Percentiles rank a stretch among this genome's conserved stretches.
These are phyloP conservation scores for Phasia obesa DNA, from an alignment of 2,888 invertebrate species.

Conservation along the genomic window DNA sequence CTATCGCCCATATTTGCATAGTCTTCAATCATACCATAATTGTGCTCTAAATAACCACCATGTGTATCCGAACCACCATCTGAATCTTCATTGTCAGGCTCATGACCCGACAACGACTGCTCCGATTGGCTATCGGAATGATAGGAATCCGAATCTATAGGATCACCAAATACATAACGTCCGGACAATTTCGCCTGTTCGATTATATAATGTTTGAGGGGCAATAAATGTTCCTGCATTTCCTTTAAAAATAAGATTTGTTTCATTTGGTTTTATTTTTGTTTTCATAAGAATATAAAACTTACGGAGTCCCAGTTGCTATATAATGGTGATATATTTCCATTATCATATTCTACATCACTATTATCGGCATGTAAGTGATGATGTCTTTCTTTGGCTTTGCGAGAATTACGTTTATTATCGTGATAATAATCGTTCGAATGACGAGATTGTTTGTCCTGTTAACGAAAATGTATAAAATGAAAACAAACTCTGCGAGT, in stretches of 20 bases:
- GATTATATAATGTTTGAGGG: slow-evolving; percentile 93
- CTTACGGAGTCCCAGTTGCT: slow-evolving; percentile 87
- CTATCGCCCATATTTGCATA: slow-evolving; percentile 83
- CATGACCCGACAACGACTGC: slow-evolving; percentile 87
- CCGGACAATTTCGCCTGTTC: slow-evolving; percentile 90
- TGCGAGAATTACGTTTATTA: slow-evolving; percentile 74
- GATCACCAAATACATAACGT: slow-evolving; percentile 87
- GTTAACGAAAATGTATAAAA: slow-evolving; percentile 14
- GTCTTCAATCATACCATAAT: slow-evolving; percentile 82
- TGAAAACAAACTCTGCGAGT: not conserved
- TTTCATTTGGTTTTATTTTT: not conserved
- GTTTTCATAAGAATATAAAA: not conserved
- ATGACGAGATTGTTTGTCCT: slow-evolving; percentile 76
- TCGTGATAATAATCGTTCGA: slow-evolving; percentile 74
- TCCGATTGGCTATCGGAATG: slow-evolving; percentile 90
- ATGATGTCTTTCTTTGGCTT: slow-evolving; percentile 75
- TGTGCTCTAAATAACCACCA: slow-evolving; percentile 85
- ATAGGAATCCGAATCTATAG: slow-evolving; percentile 89
- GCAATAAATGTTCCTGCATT: slow-evolving; percentile 89
- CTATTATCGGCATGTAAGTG: slow-evolving; percentile 78
- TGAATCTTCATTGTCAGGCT: slow-evolving; percentile 90
- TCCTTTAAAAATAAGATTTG: slow-evolving; percentile 75
- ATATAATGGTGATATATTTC: slow-evolving; percentile 86
- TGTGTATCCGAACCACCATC: slow-evolving; percentile 87
- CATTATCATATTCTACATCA: slow-evolving; percentile 85